phyloP scores from a whole-genome alignment of 2,888 invertebrate species.

The Drosophila percnosoma region DNA sequence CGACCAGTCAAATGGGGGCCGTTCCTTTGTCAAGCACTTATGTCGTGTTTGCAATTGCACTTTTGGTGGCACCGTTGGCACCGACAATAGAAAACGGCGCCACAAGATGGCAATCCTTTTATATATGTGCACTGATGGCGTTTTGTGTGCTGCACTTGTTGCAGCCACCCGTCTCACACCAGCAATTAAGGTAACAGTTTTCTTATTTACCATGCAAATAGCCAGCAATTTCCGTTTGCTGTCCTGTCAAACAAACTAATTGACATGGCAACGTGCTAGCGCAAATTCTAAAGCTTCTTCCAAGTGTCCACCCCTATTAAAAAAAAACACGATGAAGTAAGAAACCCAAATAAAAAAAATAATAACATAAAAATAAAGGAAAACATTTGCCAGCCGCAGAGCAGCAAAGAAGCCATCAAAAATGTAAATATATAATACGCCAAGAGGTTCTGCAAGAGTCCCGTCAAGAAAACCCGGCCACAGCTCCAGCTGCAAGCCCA shows the following conservation, averaged over 20 bases:
- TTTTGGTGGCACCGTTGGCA: conserved; percentile 29
- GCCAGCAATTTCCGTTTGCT: conserved; percentile 74
- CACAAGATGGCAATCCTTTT: conserved; percentile 27
- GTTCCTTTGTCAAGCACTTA: conserved; percentile 3
- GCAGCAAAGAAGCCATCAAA: conserved; percentile 65
- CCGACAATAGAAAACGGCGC: not conserved
- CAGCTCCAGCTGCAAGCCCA: conserved; percentile 6
- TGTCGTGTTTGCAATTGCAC: conserved; percentile 47
- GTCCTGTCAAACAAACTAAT: conserved; percentile 73
- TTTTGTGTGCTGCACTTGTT: conserved; percentile 37
- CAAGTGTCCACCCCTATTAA: not conserved
- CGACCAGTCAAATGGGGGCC: not conserved
- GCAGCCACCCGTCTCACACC: conserved; percentile 26
- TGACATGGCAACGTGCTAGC: conserved; percentile 65
- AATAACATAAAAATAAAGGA: conserved; percentile 7
- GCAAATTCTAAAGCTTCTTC: conserved; percentile 54
- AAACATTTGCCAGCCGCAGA: conserved; percentile 49
- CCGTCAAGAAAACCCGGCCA: conserved; percentile 5
- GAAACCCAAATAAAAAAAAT: conserved; percentile 8
- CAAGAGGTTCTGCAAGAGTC: conserved; percentile 26
- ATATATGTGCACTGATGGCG: conserved; percentile 11
- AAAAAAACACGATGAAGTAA: conserved; percentile 10
- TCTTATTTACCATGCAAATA: conserved; percentile 56
- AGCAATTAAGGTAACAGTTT: conserved; percentile 44
- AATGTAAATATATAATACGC: conserved; percentile 74